Percentiles rank a stretch among this genome's conserved stretches.
Evolutionary conservation across 2,888 invertebrate species (phyloP).

Genomic region (Lymantria dispar): DNA sequence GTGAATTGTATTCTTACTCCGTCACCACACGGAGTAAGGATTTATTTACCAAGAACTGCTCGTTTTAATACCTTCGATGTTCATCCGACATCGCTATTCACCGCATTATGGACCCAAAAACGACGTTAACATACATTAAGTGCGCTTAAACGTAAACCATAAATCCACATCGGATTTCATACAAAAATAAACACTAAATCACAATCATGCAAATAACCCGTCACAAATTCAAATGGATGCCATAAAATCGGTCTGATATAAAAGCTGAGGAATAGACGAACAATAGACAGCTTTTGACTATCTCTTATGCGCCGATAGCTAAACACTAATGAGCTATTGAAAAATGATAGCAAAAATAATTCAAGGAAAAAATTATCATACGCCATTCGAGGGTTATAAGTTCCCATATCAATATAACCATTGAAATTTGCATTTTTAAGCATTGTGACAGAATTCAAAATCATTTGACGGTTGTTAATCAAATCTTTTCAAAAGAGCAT

Average conservation of each 20-base stretch:
- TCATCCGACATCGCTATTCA: slow-evolving; percentile 4
- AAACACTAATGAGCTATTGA: slow-evolving; percentile 79
- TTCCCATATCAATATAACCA: slow-evolving; percentile 44
- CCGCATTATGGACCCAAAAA: slow-evolving; percentile 38
- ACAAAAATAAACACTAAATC: slow-evolving; percentile 69
- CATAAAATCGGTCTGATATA: slow-evolving; percentile 77
- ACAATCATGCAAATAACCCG: slow-evolving; percentile 79
- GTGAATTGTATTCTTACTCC: too few relatives aligned
- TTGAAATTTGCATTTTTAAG: slow-evolving; percentile 25
- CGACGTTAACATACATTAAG: slow-evolving; percentile 44
- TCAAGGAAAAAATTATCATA: slow-evolving; percentile 71
- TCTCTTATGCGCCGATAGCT: slow-evolving; percentile 69
- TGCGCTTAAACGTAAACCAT: slow-evolving; percentile 56
- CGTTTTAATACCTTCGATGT: not conserved
- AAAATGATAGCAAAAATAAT: slow-evolving; percentile 81
- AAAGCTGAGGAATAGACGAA: slow-evolving; percentile 55
- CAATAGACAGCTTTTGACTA: slow-evolving; percentile 51
- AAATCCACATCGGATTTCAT: slow-evolving; percentile 52
- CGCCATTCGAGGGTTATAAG: slow-evolving; percentile 64
- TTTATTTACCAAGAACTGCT: not conserved
- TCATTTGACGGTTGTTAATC: not conserved
- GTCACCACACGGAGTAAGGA: too few relatives aligned
- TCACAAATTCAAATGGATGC: slow-evolving; percentile 73
- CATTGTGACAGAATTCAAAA: not conserved
- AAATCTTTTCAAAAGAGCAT: slow-evolving; percentile 48